Base-by-base conservation (phyloP, 1,140 invertebrate genomes). In the Hesperophylax magnus region DNA sequence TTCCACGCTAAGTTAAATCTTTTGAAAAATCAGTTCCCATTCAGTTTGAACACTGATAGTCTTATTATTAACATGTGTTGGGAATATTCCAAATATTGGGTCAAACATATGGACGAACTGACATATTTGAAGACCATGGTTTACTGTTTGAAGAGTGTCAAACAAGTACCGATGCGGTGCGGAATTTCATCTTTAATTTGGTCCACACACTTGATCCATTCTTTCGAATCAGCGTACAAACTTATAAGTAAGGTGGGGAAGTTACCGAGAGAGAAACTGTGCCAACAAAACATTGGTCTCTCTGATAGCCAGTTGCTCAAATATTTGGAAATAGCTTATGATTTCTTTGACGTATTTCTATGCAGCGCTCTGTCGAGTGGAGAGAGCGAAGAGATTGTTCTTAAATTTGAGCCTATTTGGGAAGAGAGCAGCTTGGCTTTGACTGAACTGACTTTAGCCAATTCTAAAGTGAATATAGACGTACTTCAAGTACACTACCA, bases 211-310 rank as follows among this genome's bases (percentile, higher is more conserved):
- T 87, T 97, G 24, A 93, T 94, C 85, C 94, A 94, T 85, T 89
- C 92, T 27, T 93, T 97, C 85, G 94, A 96, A 89, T 89, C 92
- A 0, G 89, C 92, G 22, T 93, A 93, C 22, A 93, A 94, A 85
- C 88, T 98, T 2, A 94, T 98, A 56, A 97, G 98, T 84, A 98
- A 97, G 90, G 93, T 95, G 14, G 96, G 96, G 14, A 96, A 95
- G 89, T 88, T 96, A 74, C 96, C 96, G 0, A 97, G 96, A 88
- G 96, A 97, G 85, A 92, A 94, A 82, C 90, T 97, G 54, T 95
- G 94, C 82, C 87, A 91, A 53, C 94, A 95, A 87, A 94, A 95
- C 82, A 89, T 96, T 74, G 94, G 94, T 31, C 92, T 97, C 78
- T 92, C 93, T 54, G 94, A 95, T 84, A 88, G 90, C 4, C 91